Conservation (phyloP, 2,888 invertebrate species). For the Proisotoma minuta region DNA sequence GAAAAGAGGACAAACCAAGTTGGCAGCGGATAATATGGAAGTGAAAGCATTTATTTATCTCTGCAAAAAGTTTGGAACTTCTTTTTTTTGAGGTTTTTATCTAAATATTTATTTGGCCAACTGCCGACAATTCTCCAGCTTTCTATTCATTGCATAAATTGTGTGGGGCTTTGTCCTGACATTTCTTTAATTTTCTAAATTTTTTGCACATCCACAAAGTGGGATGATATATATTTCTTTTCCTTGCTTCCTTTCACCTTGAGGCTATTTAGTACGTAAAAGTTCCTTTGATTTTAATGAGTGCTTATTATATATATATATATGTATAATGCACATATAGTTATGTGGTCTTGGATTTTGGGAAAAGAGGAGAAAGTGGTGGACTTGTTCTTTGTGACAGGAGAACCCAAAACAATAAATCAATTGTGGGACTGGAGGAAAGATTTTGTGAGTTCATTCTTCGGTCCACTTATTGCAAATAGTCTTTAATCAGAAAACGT, state of each 20-base stretch:
- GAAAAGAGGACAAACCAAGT: no score
- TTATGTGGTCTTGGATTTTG: neutral
- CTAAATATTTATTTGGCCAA: slow-evolving; percentile 43
- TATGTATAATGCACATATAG: no score
- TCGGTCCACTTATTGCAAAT: slow-evolving; percentile 44
- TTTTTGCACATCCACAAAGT: neutral
- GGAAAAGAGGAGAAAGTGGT: neutral
- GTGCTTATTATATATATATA: no score
- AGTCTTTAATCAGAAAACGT: slow-evolving; percentile 40
- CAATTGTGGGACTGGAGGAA: slow-evolving; percentile 32
- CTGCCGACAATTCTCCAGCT: no score
- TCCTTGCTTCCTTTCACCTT: no score
- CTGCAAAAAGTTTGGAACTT: neutral
- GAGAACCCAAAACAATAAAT: slow-evolving; percentile 35
- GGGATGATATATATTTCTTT: neutral
- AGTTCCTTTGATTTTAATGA: no score
- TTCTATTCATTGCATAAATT: no score
- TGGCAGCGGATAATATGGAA: no score
- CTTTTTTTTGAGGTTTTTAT: slow-evolving; percentile 26
- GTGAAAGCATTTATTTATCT: slow-evolving; percentile 7
- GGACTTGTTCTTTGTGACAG: neutral
- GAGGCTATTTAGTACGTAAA: no score
- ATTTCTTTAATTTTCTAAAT: neutral
- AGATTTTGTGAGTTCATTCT: slow-evolving; percentile 35
- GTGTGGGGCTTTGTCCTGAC: neutral